These are phyloP conservation scores for Stenchaetothrips biformis DNA, from an alignment of 2,888 invertebrate species.

Conservation along the genomic window DNA sequence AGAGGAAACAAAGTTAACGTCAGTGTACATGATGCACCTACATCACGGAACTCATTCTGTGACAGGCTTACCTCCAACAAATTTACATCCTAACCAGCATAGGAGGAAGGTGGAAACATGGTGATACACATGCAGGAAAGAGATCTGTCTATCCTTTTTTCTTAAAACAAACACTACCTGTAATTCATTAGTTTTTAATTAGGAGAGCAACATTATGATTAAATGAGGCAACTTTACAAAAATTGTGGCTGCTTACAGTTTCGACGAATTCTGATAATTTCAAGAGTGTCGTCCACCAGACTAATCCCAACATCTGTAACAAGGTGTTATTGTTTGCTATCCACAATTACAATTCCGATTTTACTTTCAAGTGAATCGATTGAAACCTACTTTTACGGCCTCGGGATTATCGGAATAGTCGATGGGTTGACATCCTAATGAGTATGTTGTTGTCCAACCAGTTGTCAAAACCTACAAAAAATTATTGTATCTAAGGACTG, in stretches of 20 bases:
- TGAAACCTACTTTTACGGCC: slow-evolving; percentile 53
- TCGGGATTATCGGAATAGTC: slow-evolving; percentile 63
- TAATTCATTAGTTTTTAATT: background rate
- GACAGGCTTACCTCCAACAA: slow-evolving; percentile 56
- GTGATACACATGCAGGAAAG: slow-evolving; percentile 69
- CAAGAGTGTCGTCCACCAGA: slow-evolving; percentile 60
- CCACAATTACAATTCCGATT: background rate
- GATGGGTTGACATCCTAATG: slow-evolving; percentile 63
- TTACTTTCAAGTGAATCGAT: slow-evolving; percentile 41
- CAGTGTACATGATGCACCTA: background rate
- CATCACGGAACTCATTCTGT: no score
- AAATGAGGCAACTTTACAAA: background rate
- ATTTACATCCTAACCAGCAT: slow-evolving; percentile 58
- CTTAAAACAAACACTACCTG: slow-evolving; percentile 62
- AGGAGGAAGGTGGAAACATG: slow-evolving; percentile 58
- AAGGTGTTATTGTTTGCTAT: background rate
- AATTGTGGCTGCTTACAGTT: slow-evolving; percentile 46
- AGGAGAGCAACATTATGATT: background rate
- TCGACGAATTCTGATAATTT: slow-evolving; percentile 64
- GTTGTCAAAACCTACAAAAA: slow-evolving; percentile 50
- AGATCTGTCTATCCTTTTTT: slow-evolving; percentile 65
- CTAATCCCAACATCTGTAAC: slow-evolving; percentile 46
- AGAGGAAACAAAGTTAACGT: background rate
- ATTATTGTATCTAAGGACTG: slow-evolving; percentile 43
- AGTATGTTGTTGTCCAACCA: slow-evolving; percentile 59